Percentiles rank a stretch among this genome's conserved stretches.
Conservation (phyloP, 2,797 vertebrate genomes). For the Scarus forsteni region DNA sequence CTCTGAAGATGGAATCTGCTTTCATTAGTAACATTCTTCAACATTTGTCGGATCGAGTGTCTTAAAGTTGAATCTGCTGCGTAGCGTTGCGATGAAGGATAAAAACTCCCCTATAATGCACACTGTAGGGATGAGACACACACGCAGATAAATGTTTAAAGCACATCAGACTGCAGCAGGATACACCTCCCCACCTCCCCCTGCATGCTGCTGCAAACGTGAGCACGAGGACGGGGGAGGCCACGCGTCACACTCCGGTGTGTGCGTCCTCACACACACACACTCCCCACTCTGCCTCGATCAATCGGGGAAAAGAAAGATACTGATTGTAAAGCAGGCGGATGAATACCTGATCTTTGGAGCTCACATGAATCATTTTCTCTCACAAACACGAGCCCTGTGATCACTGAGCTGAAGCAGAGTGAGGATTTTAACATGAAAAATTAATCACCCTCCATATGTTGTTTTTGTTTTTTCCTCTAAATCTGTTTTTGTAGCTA, state of each 20-base stretch:
- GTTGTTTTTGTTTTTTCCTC: background rate
- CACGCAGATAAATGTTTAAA: conserved; percentile 41
- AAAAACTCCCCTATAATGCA: conserved; percentile 17
- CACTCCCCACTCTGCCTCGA: background rate
- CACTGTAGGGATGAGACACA: background rate
- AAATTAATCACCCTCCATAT: conserved; percentile 1
- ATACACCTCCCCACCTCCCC: conserved; percentile 18
- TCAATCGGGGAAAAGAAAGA: conserved; percentile 15
- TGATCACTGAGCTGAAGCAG: background rate
- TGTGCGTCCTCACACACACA: background rate
- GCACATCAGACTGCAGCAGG: conserved; percentile 19
- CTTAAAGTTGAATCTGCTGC: conserved; percentile 23
- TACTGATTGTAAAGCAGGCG: background rate
- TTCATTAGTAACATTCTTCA: background rate
- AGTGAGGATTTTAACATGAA: background rate
- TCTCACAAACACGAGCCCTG: background rate
- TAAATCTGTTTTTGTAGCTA: background rate
- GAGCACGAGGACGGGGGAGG: conserved; percentile 1
- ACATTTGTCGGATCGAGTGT: background rate
- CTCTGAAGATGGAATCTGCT: conserved; percentile 1
- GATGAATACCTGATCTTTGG: conserved; percentile 13
- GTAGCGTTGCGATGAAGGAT: conserved; percentile 11
- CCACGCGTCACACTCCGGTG: background rate
- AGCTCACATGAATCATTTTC: background rate
- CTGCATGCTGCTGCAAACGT: conserved; percentile 30